Evolutionary conservation across 1,140 invertebrate species (phyloP).

Genomic region (Drosophila dunni): DNA sequence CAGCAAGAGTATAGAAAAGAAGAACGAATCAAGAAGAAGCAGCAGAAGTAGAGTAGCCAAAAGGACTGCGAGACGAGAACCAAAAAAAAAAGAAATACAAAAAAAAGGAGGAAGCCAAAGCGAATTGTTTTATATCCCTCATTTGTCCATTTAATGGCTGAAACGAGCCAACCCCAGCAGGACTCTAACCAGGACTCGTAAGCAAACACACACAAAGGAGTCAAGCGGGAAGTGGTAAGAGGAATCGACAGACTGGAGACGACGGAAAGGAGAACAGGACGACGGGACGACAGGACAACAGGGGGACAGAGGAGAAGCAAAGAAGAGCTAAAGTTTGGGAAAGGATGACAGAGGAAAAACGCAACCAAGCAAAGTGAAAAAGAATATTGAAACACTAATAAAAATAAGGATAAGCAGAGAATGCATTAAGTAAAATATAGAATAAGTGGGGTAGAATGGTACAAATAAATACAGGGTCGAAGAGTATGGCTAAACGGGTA

Average conservation of each 20-base stretch:
- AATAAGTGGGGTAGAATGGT: slow-evolving; percentile 61
- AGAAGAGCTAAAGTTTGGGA: not conserved
- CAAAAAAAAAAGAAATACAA: slow-evolving; percentile 30
- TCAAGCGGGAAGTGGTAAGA: slow-evolving; percentile 30
- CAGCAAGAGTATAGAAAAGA: not conserved
- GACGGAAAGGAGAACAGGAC: not conserved
- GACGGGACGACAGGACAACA: not conserved
- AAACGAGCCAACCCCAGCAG: slow-evolving; percentile 73
- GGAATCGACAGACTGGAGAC: slow-evolving; percentile 27
- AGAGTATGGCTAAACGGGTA: slow-evolving; percentile 17
- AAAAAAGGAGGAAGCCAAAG: slow-evolving; percentile 74
- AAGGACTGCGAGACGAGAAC: slow-evolving; percentile 39
- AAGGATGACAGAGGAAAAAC: slow-evolving; percentile 68
- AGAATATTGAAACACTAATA: slow-evolving; percentile 84
- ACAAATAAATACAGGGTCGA: not conserved
- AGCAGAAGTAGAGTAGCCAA: slow-evolving; percentile 41
- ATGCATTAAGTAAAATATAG: slow-evolving; percentile 82
- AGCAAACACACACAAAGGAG: slow-evolving; percentile 20
- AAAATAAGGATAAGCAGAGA: slow-evolving; percentile 82
- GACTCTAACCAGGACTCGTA: slow-evolving; percentile 45
- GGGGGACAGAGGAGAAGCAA: not conserved
- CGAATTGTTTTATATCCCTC: slow-evolving; percentile 84
- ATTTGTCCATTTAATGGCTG: slow-evolving; percentile 84
- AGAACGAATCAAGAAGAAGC: slow-evolving; percentile 39
- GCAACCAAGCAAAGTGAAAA: slow-evolving; percentile 79